phyloP scores from a whole-genome alignment of 2,113 vertebrate genomes.

The Promerops cafer region DNA sequence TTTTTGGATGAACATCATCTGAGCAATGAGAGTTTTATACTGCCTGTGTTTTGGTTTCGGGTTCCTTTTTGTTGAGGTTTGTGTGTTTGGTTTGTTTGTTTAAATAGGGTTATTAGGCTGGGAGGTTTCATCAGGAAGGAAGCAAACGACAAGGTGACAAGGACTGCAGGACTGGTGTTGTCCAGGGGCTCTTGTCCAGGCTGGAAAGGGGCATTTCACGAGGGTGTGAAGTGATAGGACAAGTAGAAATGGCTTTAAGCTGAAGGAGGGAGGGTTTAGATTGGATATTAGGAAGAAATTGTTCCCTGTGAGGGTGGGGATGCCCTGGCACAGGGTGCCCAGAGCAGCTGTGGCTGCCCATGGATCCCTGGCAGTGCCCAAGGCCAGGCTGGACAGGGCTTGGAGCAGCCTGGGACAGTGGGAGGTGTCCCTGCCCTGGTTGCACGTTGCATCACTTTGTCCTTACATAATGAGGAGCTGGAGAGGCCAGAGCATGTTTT shows the following conservation, averaged over 20 bases:
- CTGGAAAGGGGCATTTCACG: not conserved
- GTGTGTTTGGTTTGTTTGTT: not conserved
- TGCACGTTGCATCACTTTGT: not conserved
- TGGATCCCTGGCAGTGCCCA: not conserved
- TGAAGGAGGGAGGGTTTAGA: not conserved
- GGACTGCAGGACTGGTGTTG: not conserved
- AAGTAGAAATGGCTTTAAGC: not conserved
- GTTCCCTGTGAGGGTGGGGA: rapidly evolving
- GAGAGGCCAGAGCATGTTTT: not conserved
- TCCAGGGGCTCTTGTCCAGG: not conserved
- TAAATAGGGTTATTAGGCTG: not conserved
- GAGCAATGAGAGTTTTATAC: not conserved
- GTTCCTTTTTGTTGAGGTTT: not conserved
- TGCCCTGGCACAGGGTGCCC: not conserved
- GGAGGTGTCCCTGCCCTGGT: not conserved
- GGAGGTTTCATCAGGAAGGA: not conserved
- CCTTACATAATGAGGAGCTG: not conserved
- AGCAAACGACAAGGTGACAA: not conserved
- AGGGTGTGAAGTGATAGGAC: not conserved
- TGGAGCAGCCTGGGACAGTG: not conserved
- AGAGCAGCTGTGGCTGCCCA: not conserved
- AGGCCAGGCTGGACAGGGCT: not conserved
- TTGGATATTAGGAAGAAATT: not conserved
- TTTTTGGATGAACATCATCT: not conserved
- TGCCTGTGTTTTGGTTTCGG: not conserved